phyloP scores from a whole-genome alignment of 2,888 invertebrate species.

The Cephus nigrinus region DNA sequence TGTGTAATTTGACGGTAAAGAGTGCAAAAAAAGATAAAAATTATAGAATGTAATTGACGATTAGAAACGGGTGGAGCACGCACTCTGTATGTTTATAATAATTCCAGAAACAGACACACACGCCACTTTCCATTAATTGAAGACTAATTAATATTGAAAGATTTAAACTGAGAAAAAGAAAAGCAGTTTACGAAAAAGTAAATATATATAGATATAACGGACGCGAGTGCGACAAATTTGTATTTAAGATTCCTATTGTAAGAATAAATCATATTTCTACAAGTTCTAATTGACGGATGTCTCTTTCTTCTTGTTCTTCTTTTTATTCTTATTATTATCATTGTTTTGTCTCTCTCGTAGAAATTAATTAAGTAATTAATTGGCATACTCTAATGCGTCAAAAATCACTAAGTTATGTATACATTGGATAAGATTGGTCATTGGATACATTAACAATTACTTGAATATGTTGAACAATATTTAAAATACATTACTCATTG shows the following conservation, averaged over 20 bases:
- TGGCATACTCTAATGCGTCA: not conserved
- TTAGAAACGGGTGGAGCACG: not conserved
- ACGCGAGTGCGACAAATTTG: constrained; percentile 40
- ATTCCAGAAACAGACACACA: not conserved
- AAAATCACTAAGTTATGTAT: not conserved
- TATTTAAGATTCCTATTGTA: constrained; percentile 50
- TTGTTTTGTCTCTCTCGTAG: not conserved
- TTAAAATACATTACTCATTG: not conserved
- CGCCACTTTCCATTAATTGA: not conserved
- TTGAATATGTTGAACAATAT: not conserved
- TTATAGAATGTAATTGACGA: not conserved
- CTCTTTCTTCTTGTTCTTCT: constrained; percentile 19
- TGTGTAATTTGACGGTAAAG: not conserved
- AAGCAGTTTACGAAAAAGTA: not conserved
- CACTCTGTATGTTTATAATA: not conserved
- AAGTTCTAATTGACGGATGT: constrained; percentile 47
- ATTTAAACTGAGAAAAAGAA: not conserved
- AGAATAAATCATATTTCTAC: constrained; percentile 59
- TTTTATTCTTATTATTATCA: constrained; percentile 4
- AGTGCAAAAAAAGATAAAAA: not conserved
- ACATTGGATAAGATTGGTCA: not conserved
- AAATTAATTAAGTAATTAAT: not conserved
- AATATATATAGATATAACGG: constrained; percentile 3
- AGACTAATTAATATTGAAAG: not conserved
- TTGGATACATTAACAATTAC: not conserved